These are phyloP conservation scores for Drosophila meridiana DNA, from an alignment of 2,888 invertebrate species.

Conservation along the genomic window DNA sequence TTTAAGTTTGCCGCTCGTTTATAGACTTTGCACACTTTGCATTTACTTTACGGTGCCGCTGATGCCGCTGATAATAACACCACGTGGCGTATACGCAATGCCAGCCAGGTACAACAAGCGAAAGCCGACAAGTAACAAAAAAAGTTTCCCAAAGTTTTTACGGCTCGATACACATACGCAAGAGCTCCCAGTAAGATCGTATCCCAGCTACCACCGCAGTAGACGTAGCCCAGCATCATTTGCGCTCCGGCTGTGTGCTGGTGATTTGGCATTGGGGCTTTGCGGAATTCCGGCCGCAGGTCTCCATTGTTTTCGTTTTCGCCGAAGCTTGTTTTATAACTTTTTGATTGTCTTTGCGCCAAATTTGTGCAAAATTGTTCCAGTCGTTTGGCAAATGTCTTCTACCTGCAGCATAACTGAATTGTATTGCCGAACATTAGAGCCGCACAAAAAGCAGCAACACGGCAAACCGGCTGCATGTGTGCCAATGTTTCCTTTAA, in stretches of 20 bases:
- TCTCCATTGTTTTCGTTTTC: conserved; percentile 60
- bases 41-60: conserved; percentile 77
- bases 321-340: conserved; percentile 78
- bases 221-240: conserved; percentile 47
- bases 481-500: conserved; percentile 68
- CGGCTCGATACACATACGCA: conserved; percentile 68
- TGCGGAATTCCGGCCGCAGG: conserved; percentile 32
- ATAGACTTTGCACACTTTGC: conserved; percentile 79
- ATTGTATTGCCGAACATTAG: conserved; percentile 45
- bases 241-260: conserved; percentile 29
- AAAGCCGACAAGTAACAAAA: conserved; percentile 30
- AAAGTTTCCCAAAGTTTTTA: conserved; percentile 73
- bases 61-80: conserved; percentile 76
- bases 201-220: conserved; percentile 2
- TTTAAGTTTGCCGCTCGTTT: conserved; percentile 79
- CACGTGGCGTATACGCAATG: conserved; percentile 71
- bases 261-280: conserved; percentile 53
- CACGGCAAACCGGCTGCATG: conserved; percentile 31
- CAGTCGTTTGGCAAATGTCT: conserved; percentile 50
- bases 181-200: conserved; percentile 20
- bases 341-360: conserved; percentile 82
- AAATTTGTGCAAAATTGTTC: conserved; percentile 76
- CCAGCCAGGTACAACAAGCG: conserved; percentile 39
- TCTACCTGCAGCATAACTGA: conserved; percentile 50
- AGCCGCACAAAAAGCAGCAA: conserved; percentile 9